Conservation (phyloP, 1,140 invertebrate species). For the Delia radicum region DNA sequence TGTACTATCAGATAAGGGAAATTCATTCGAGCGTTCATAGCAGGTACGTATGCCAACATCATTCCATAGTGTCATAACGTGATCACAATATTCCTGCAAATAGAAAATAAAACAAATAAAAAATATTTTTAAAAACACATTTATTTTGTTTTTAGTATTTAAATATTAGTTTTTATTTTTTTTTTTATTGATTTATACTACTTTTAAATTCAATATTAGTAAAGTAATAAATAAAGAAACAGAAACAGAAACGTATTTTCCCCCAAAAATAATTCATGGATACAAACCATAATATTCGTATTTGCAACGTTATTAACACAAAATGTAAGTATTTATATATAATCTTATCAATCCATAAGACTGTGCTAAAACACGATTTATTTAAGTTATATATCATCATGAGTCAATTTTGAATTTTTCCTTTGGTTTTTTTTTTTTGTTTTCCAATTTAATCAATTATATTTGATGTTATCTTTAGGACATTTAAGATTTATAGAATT, state of each 20-base stretch:
- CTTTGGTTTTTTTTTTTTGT: too few species aligned
- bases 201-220: too few species aligned
- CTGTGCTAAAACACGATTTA: background rate
- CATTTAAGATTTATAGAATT: too few species aligned
- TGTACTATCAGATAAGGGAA: slow-evolving; percentile 77
- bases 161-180: background rate
- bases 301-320: too few species aligned
- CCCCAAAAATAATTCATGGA: background rate
- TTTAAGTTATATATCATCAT: background rate
- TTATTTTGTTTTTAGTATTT: too few species aligned
- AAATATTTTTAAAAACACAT: background rate
- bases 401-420: background rate
- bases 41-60: slow-evolving; percentile 71
- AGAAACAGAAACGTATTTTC: background rate
- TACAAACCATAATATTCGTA: too few species aligned
- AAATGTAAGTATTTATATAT: background rate
- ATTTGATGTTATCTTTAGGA: too few species aligned
- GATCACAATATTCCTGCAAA: slow-evolving; percentile 69
- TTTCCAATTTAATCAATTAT: too few species aligned
- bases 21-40: slow-evolving; percentile 73
- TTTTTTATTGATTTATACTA: too few species aligned
- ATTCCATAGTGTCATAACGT: slow-evolving; percentile 64
- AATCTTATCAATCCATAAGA: background rate
- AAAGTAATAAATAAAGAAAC: too few species aligned
- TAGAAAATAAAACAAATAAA: slow-evolving; percentile 6